Evolutionary conservation across 1,140 invertebrate species (phyloP).

Genomic region (Dreissena polymorpha): DNA sequence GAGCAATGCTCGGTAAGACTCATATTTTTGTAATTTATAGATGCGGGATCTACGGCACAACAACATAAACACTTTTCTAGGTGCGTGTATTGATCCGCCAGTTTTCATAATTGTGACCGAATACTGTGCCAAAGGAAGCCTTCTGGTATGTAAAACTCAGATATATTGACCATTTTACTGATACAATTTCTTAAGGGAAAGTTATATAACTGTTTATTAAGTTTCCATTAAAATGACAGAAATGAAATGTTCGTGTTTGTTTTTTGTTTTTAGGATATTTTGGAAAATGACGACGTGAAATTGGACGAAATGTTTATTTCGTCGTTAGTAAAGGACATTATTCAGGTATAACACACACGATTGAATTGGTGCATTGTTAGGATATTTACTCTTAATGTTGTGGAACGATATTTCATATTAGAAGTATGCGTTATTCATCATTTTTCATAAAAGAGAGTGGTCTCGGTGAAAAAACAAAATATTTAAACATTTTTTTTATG

Average conservation of each 20-base stretch:
- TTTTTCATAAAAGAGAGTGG: too few relatives aligned
- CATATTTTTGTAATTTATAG: slow-evolving; percentile 80
- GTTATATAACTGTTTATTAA: background rate
- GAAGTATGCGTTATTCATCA: too few relatives aligned
- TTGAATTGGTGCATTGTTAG: too few relatives aligned
- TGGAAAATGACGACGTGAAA: slow-evolving; percentile 95
- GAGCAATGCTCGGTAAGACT: too few relatives aligned
- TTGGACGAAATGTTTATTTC: slow-evolving; percentile 97
- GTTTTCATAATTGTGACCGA: slow-evolving; percentile 94
- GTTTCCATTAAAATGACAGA: background rate
- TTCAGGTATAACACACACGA: slow-evolving; percentile 90
- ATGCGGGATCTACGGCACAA: slow-evolving; percentile 94
- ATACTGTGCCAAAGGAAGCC: slow-evolving; percentile 93
- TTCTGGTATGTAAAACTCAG: slow-evolving; percentile 69
- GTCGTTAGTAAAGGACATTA: slow-evolving; percentile 76
- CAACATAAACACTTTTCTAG: slow-evolving; percentile 98
- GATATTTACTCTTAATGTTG: too few relatives aligned
- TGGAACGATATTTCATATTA: too few relatives aligned
- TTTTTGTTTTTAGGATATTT: slow-evolving; percentile 86
- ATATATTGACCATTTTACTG: background rate
- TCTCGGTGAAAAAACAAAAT: too few relatives aligned
- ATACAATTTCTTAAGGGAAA: background rate
- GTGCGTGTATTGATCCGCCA: slow-evolving; percentile 91
- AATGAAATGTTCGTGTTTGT: slow-evolving; percentile 1
- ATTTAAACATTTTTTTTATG: too few relatives aligned